Evolutionary conservation across 2,888 invertebrate species (phyloP).

Genomic region (Eupithecia inturbata): DNA sequence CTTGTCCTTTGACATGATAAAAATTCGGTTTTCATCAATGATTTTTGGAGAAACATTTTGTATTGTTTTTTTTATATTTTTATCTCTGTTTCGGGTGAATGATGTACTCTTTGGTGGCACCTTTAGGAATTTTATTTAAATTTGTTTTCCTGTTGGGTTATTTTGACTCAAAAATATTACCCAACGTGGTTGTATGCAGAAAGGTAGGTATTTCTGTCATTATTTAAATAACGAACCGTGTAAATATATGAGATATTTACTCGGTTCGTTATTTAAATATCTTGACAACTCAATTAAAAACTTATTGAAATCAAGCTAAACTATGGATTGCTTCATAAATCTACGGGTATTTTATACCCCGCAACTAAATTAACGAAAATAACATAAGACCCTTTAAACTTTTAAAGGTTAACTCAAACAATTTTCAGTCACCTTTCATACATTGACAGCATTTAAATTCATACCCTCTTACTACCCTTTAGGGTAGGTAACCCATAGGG

Average conservation of each 20-base stretch:
- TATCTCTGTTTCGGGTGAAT: background rate
- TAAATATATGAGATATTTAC: no score
- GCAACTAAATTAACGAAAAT: background rate
- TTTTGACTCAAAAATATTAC: background rate
- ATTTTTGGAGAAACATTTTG: slow-evolving; percentile 30
- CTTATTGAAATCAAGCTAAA: background rate
- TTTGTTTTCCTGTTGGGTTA: background rate
- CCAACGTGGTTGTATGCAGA: background rate
- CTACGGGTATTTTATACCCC: background rate
- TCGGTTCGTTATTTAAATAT: no score
- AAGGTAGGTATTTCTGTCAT: background rate
- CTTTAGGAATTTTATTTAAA: slow-evolving; percentile 6
- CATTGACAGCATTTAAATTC: slow-evolving; percentile 13
- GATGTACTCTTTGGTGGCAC: background rate
- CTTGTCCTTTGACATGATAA: slow-evolving; percentile 55
- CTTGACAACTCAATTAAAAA: background rate
- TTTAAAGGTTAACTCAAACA: background rate
- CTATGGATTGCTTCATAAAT: background rate
- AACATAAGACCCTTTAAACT: background rate
- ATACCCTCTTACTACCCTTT: slow-evolving; percentile 11
- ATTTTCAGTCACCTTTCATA: background rate
- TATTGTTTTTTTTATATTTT: slow-evolving; percentile 21
- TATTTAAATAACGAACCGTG: background rate
- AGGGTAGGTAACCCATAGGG: slow-evolving; percentile 14
- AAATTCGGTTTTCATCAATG: slow-evolving; percentile 42